Evolutionary conservation across 2,888 invertebrate genomes (phyloP).

Genomic region (Ornithoptera alexandrae): DNA sequence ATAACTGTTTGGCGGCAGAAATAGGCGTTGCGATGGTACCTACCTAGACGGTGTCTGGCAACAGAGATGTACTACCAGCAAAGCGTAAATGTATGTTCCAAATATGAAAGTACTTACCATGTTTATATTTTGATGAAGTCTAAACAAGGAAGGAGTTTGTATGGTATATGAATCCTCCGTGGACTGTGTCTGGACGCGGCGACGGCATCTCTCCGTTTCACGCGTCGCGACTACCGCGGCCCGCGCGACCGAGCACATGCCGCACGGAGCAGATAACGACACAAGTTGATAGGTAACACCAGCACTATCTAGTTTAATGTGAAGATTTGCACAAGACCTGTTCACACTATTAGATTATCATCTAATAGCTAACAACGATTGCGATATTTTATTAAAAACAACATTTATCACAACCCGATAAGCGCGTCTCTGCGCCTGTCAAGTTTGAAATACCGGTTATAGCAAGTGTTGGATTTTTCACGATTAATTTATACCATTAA

Average conservation of each 20-base stretch:
- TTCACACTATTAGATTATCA: background rate
- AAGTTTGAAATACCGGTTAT: no score
- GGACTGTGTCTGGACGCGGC: conserved; percentile 36
- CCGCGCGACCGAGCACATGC: conserved; percentile 53
- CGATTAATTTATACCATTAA: no score
- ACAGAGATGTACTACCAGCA: background rate
- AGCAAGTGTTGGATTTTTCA: no score
- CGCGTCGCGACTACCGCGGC: conserved; percentile 56
- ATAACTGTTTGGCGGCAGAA: no score
- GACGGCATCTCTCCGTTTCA: conserved; percentile 50
- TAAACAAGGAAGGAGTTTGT: conserved; percentile 23
- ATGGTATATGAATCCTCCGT: conserved; percentile 25
- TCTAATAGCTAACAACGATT: conserved; percentile 1
- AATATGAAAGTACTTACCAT: conserved; percentile 54
- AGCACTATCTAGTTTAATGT: conserved; percentile 32
- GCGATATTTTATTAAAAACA: background rate
- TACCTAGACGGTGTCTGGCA: no score
- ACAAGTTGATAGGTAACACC: conserved; percentile 18
- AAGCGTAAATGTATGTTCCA: background rate
- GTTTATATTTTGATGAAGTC: conserved; percentile 35
- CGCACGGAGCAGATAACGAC: conserved; percentile 35
- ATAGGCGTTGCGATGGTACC: no score
- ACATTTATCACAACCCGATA: background rate
- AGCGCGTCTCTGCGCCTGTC: background rate
- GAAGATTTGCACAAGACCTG: conserved; percentile 29